Conservation (phyloP, 35 echinoderm and acorn worm species). For the Lytechinus variegatus region DNA sequence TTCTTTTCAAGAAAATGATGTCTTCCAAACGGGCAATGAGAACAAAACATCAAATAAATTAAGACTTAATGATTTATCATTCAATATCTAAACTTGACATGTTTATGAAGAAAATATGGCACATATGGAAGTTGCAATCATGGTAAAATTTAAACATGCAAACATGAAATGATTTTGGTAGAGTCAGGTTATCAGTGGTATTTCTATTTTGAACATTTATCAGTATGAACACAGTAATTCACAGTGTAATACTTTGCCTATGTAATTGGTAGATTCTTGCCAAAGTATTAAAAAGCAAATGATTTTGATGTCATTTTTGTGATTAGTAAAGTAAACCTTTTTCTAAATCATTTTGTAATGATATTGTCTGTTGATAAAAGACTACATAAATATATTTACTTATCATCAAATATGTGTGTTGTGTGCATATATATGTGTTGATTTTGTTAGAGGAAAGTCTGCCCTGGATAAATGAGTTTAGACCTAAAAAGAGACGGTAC, state of each 20-base stretch:
- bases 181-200: not conserved
- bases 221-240: not conserved
- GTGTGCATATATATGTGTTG: not conserved
- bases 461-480: too few relatives aligned
- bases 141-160: not conserved
- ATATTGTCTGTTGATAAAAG: not conserved
- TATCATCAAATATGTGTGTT: not conserved
- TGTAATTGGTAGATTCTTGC: not conserved
- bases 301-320: not conserved
- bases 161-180: not conserved
- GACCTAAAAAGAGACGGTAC: too few relatives aligned
- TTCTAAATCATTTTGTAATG: not conserved
- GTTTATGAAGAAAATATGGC: not conserved
- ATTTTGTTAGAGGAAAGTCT: too few relatives aligned
- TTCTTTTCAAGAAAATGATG: constrained; percentile 4
- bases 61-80: not conserved
- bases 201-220: not conserved
- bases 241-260: not conserved
- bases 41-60: not conserved
- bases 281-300: not conserved
- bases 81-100: not conserved
- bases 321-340: not conserved
- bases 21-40: not conserved
- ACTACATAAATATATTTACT: constrained; percentile 16
- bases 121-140: not conserved